These are phyloP conservation scores for Origma solitaria DNA, from an alignment of 2,113 vertebrate genomes.

Conservation along the genomic window DNA sequence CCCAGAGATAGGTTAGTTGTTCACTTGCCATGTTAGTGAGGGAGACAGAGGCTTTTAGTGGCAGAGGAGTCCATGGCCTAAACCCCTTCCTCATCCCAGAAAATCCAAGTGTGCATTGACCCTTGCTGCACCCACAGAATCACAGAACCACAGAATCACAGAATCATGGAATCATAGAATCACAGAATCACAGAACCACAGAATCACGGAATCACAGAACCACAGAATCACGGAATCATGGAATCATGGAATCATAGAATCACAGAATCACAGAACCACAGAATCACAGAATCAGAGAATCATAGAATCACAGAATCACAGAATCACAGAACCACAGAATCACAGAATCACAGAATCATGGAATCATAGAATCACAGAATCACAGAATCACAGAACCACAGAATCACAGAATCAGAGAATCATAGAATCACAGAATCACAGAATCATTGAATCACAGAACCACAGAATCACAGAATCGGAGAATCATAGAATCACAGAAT, in stretches of 20 bases:
- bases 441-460: background rate
- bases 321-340: background rate
- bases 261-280: background rate
- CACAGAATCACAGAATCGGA: background rate
- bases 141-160: background rate
- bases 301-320: background rate
- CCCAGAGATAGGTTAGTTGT: too few relatives aligned
- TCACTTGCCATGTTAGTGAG: background rate
- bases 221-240: background rate
- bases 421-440: background rate
- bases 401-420: background rate
- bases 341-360: background rate
- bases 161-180: background rate
- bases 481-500: too few relatives aligned
- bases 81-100: background rate
- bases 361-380: background rate
- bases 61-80: background rate
- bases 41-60: background rate
- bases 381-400: background rate
- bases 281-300: background rate
- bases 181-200: background rate
- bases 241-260: background rate
- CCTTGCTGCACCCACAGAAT: background rate
- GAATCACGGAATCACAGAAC: too few relatives aligned
- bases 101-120: background rate